Evolutionary conservation across 2,113 vertebrate species (phyloP), one percentile per base, ranked within the genome.

Genomic region (Macrotis lagotis): DNA sequence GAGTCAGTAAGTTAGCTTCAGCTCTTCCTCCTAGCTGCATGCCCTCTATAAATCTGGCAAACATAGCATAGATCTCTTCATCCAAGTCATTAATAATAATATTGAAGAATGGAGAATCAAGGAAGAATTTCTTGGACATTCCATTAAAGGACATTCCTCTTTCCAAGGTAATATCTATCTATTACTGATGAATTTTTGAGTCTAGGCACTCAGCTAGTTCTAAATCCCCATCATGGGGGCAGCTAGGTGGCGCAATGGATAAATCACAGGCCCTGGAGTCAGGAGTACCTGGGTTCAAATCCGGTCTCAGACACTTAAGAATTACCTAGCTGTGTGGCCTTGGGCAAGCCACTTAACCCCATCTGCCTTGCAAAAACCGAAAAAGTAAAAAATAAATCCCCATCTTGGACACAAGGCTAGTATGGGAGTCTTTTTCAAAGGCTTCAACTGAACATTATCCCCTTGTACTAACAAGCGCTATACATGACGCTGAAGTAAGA

Each of bases 1-100:
- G 19, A 83, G 6, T 44, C 6, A 3, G 1, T 16, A 1, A 74
- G 16, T 2, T 7, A 19, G 2, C 9, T 31, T 37, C 3, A 37
- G n/a, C 37, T 83, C 19, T n/a, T 83, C 37, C n/a, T 74, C 6
- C 14, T 24, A 83, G 16, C 6, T 44, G 7, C 16, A n/a, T 44
- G 14, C 66, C 6, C 16, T 22, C n/a, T 83, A 22, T 16, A 83
- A 44, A 83, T 7, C 66, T 44, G 37, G 37, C n/a, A 83, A 44
- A 19, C 6, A 83, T 83, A 83, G 7, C 6, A 2, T 83, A 31
- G 19, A 19, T 37, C 14, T 74, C 37, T 74, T 74, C 37, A 44
- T 44, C 16, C 16, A 44, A 83, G 5, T 83, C n/a, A 83, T 22
- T 83, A 83, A 83, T 83, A 83, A 83, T 44, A 83, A 83, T 8